Conservation (phyloP, 1,140 invertebrate species). For the Drosophila albomicans region DNA sequence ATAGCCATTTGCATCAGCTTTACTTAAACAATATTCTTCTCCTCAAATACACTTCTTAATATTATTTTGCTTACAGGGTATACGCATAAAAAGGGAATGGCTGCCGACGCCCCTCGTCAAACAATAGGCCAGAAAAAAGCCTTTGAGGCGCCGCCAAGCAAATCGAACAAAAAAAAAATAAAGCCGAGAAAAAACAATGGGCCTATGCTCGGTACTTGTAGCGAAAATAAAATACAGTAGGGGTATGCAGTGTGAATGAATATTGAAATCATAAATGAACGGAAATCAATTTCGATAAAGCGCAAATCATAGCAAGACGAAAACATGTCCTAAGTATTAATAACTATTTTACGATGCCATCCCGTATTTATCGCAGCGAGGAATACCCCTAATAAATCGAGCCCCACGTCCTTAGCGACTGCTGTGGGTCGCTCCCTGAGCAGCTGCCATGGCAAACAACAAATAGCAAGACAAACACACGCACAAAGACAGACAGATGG, state of each 20-base stretch:
- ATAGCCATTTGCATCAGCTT: no score
- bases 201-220: neutral
- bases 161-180: slow-evolving; percentile 53
- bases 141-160: slow-evolving; percentile 50
- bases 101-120: slow-evolving; percentile 24
- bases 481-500: slow-evolving; percentile 1
- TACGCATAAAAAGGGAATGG: neutral
- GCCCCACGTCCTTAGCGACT: slow-evolving; percentile 7
- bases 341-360: neutral
- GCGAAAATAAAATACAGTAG: neutral
- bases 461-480: slow-evolving; percentile 28
- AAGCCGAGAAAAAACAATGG: slow-evolving; percentile 4
- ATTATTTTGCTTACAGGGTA: neutral
- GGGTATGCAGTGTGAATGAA: slow-evolving; percentile 14
- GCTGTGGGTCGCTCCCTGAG: slow-evolving; percentile 25
- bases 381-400: slow-evolving; percentile 31
- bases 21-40: neutral
- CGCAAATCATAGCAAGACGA: neutral
- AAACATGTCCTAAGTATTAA: neutral
- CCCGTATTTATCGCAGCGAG: neutral
- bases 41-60: neutral
- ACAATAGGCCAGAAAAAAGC: slow-evolving; percentile 40
- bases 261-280: slow-evolving; percentile 3
- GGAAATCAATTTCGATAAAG: slow-evolving; percentile 7
- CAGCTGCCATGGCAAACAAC: slow-evolving; percentile 58